Conservation (phyloP, 2,797 vertebrate species). For the Geotria australis region DNA sequence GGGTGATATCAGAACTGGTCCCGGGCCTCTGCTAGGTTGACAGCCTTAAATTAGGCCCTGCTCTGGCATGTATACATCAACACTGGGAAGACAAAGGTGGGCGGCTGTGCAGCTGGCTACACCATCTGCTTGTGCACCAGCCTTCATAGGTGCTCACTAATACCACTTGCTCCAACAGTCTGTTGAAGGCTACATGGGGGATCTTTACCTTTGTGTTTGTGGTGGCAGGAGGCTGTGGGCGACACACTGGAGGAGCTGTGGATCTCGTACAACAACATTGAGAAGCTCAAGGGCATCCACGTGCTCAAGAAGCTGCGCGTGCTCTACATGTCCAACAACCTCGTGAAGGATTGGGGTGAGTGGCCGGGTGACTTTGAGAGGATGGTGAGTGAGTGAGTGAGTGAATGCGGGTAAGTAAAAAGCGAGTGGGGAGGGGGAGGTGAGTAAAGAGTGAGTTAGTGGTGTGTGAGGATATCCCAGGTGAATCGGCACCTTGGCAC, state of each 20-base stretch:
- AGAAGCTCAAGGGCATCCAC: conserved; percentile 67
- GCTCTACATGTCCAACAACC: conserved; percentile 89
- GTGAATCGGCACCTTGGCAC: too few relatives aligned
- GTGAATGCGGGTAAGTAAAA: neutral
- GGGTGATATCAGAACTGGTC: too few relatives aligned
- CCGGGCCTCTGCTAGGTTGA: too few relatives aligned
- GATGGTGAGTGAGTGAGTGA: neutral
- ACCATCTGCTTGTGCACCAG: too few relatives aligned
- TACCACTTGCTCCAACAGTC: too few relatives aligned
- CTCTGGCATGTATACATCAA: too few relatives aligned
- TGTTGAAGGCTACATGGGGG: neutral
- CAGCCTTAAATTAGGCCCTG: too few relatives aligned
- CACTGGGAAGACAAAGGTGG: too few relatives aligned
- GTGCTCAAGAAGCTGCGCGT: conserved; percentile 61
- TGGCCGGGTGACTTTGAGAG: neutral
- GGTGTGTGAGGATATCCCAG: too few relatives aligned
- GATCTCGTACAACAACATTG: conserved; percentile 89
- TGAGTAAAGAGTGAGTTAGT: too few relatives aligned
- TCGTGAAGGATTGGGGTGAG: conserved; percentile 92
- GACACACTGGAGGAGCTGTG: conserved; percentile 70
- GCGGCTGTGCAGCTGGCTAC: too few relatives aligned
- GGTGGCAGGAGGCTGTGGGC: conserved; percentile 43
- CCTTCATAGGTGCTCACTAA: too few relatives aligned
- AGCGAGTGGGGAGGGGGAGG: neutral
- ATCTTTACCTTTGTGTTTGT: neutral